phyloP scores from a whole-genome alignment of 2,797 vertebrate species.

The Poecilia picta region DNA sequence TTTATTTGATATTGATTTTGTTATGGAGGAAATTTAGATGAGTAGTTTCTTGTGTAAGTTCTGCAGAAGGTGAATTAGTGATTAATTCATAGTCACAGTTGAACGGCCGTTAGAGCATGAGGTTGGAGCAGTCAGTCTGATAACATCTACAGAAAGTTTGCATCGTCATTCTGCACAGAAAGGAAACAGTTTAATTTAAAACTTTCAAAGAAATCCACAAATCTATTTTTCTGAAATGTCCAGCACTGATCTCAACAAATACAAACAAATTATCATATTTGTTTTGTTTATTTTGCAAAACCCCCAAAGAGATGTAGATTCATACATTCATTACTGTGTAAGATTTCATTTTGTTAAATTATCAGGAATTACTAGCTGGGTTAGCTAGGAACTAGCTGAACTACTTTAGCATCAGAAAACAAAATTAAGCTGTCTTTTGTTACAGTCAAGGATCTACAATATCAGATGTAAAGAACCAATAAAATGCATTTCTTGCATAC shows the following conservation, averaged over 20 bases:
- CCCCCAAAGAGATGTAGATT: neutral
- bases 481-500: neutral
- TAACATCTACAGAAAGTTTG: too few species aligned
- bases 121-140: neutral
- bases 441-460: neutral
- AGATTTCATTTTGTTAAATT: neutral
- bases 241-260: neutral
- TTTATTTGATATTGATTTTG: neutral
- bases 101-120: neutral
- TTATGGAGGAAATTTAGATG: slow-evolving; percentile 7
- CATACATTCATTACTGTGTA: neutral
- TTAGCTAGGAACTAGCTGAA: neutral
- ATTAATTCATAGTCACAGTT: slow-evolving; percentile 14
- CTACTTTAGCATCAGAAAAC: neutral
- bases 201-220: neutral
- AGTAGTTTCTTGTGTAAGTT: slow-evolving; percentile 3
- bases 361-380: neutral
- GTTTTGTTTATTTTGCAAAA: neutral
- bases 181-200: neutral
- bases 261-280: neutral
- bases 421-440: neutral
- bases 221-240: neutral
- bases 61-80: neutral
- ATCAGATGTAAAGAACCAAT: neutral
- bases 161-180: neutral